Percentiles rank a stretch among this genome's conserved stretches.
These are phyloP conservation scores for Macroglossus sobrinus DNA, from an alignment of 2,113 vertebrate genomes.

Conservation along the genomic window DNA sequence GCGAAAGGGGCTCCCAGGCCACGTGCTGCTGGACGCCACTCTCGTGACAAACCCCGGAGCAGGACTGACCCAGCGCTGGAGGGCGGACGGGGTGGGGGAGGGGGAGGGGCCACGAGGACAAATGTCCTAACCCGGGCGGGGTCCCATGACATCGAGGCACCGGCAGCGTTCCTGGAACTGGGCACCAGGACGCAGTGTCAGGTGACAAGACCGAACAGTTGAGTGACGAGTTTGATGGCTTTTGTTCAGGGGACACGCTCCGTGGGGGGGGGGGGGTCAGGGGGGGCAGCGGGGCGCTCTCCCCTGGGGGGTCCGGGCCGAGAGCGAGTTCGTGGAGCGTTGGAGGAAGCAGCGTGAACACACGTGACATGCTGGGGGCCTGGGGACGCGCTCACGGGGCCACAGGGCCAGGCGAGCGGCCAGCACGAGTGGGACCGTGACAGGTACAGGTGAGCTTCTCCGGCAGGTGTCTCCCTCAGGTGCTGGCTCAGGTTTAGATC, in stretches of 20 bases:
- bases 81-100: neutral
- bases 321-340: no score
- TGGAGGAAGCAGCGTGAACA: neutral
- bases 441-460: accelerated
- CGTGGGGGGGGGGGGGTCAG: no score
- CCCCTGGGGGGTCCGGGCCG: no score
- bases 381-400: accelerated
- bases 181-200: neutral
- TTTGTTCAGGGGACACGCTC: neutral
- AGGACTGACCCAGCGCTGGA: no score
- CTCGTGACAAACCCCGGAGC: no score
- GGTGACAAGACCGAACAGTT: neutral
- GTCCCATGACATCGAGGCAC: accelerated
- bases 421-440: neutral
- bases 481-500: neutral
- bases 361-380: accelerated
- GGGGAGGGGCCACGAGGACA: no score
- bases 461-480: neutral
- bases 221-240: neutral
- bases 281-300: no score
- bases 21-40: no score
- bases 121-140: no score
- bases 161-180: neutral
- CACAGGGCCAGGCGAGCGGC: neutral
- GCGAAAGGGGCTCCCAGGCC: neutral